A percentile compares a stretch with the other conserved stretches of the same genome.
phyloP scores from a whole-genome alignment of 2,797 vertebrate genomes.

The Coluber constrictor region DNA sequence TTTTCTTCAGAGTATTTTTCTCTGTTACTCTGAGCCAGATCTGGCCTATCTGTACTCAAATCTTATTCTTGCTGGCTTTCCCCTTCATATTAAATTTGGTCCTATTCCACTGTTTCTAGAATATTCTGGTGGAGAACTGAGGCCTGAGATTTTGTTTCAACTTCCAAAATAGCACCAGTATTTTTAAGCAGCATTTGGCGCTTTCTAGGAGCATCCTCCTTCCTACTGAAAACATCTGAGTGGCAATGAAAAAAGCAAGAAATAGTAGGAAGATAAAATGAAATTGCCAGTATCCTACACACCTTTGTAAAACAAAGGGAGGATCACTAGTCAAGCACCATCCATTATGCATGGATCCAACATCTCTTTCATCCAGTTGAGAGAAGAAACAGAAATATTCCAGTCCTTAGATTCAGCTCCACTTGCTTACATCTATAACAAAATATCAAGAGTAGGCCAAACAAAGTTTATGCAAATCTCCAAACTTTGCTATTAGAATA shows the following conservation, averaged over 20 bases:
- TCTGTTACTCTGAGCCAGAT: background rate
- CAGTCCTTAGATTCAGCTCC: background rate
- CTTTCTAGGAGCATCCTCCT: background rate
- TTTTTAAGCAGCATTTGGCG: background rate
- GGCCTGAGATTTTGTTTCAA: background rate
- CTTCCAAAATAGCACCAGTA: background rate
- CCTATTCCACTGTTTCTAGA: background rate
- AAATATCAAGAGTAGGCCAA: too few relatives aligned
- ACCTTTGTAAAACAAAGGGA: background rate
- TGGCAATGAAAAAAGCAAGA: background rate
- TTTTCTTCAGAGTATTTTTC: background rate
- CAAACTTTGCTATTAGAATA: background rate
- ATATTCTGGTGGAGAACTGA: background rate
- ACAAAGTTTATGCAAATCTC: background rate
- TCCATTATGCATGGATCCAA: background rate
- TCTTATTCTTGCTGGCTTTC: background rate
- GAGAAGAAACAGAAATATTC: background rate
- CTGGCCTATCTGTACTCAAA: background rate
- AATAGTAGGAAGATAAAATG: background rate
- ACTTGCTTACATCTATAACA: background rate
- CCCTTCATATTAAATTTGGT: background rate
- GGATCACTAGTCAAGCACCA: background rate
- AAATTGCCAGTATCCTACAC: background rate
- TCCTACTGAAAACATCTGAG: background rate
- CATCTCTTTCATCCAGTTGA: background rate